phyloP scores from a whole-genome alignment of 2,888 invertebrate species.

The Tenthredo amoena region DNA sequence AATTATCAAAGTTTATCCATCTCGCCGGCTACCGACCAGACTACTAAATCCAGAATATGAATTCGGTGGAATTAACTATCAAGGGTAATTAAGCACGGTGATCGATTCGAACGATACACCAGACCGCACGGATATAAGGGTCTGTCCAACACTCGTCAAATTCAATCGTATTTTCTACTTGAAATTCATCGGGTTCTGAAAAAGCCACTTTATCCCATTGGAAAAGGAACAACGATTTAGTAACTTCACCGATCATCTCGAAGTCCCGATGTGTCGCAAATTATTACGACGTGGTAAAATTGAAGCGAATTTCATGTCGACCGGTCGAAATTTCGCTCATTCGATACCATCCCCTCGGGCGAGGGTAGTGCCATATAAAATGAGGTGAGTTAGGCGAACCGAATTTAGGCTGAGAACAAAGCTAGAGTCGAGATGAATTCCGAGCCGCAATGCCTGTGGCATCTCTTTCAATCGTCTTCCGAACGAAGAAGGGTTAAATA shows the following conservation, averaged over 20 bases:
- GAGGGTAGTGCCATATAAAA: background rate
- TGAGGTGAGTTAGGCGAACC: slow-evolving; percentile 5
- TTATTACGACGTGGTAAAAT: background rate
- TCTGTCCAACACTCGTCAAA: too few relatives aligned
- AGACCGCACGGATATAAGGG: too few relatives aligned
- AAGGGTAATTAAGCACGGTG: background rate
- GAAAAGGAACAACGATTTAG: background rate
- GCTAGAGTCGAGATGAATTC: slow-evolving; percentile 8
- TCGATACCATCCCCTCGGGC: background rate
- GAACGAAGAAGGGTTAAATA: background rate
- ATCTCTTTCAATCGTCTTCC: slow-evolving; percentile 18
- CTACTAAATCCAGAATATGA: background rate
- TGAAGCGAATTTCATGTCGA: background rate
- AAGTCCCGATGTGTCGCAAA: background rate
- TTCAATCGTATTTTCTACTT: too few relatives aligned
- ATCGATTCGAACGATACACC: too few relatives aligned
- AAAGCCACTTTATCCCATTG: too few relatives aligned
- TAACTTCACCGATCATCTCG: background rate
- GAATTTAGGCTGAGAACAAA: background rate
- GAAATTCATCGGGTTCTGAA: background rate
- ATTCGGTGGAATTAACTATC: slow-evolving; percentile 1
- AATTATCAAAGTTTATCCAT: slow-evolving; percentile 15
- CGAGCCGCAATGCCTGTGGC: slow-evolving; percentile 12
- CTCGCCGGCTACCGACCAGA: slow-evolving; percentile 7
- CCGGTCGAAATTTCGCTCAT: background rate